Evolutionary conservation across 2,888 invertebrate species (phyloP), one percentile per base, ranked within the genome.

Genomic region (Leptothorax acervorum): DNA sequence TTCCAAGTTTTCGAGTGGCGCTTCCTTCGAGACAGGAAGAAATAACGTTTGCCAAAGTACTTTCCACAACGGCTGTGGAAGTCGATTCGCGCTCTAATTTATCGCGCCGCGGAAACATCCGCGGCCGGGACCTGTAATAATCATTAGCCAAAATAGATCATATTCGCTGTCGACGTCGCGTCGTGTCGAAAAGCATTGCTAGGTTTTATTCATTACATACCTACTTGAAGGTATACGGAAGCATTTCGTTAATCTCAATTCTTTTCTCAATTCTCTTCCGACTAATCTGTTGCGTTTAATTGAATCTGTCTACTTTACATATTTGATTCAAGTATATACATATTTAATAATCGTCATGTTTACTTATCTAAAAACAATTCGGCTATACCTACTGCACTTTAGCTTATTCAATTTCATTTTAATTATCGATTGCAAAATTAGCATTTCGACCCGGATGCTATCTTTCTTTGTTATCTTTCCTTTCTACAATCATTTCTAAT

Each of bases 11-110:
- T 83, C 85, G 83, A 81, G 81, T 45, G 71, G 68, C 74, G 79
- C 45, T 84, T 73, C 83, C 85, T 76, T 70, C 62, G 57, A 79
- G 70, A 53, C 84, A 75, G 76, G 83, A 86, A 86, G 88, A 87
- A 85, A 86, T 86, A 86, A 85, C 82, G 85, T 83, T 90, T 86
- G 85, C 85, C 87, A 75, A 88, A 83, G 84, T 86, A 83, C 83
- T 88, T 76, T 79, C 70, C 74, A 89, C 79, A 60, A 51, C 83
- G 74, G 23, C 65, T 71, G 82, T 83, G 68, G 82, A 83, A 75
- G 70, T 85, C 74, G 84, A 81, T 71, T 79, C 66, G 71, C 79
- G 60, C 42, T 62, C 66, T 82, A 86, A 86, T 85, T 89, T 86
- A 87, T 84, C 57, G 84, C 70, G 62, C 65, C 84, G 83, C 68